Base-by-base conservation (phyloP, 2,797 vertebrate species). In the Vespertilio murinus region DNA sequence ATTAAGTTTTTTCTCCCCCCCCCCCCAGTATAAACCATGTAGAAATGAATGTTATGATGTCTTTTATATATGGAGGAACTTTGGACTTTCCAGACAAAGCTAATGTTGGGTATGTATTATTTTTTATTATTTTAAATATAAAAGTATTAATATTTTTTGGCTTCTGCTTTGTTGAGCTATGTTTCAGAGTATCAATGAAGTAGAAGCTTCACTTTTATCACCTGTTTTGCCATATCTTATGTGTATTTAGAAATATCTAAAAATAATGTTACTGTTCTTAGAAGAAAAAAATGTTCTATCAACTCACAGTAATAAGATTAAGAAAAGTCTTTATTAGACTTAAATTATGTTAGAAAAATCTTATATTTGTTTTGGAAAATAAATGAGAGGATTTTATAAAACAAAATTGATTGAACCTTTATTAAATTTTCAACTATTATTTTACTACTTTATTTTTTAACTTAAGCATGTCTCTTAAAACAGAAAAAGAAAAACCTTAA, bases 41-140 rank as follows among this genome's bases (percentile, higher is more conserved):
- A 96, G 99, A 99, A 98, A 99, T 99, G 99, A 98, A 98, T 95
- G 97, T 99, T 95, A 96, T 99, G 97, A 98, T 99, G 87, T 97
- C 99, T 98, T 99, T 99, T 97, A 99, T 99, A 98, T 99, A 99
- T 22, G 99, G 99, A 95, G 99, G 99, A 97, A 98, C 98, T 96
- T 93, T 99, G 97, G 99, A 99, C 97, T 98, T 99, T 73, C 99
- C 99, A 47, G 97, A 98, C 6, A 98, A 99, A 98, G 98, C 98
- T 97, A 99, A 98, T 97, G 98, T 98, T 97, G 98, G 99, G 99
- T 99, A 99, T 95, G 96, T 98, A 89, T 96, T 96, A 94, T 28
- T 54, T 97, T 97, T 71, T 91, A 42, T 97, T 70, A 65, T 88
- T 92, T 96, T 95, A 93, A 95, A 85, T 85, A 69, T 69, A 54